Conservation (phyloP, 2,113 vertebrate species). For the Cynopterus brachyotis region DNA sequence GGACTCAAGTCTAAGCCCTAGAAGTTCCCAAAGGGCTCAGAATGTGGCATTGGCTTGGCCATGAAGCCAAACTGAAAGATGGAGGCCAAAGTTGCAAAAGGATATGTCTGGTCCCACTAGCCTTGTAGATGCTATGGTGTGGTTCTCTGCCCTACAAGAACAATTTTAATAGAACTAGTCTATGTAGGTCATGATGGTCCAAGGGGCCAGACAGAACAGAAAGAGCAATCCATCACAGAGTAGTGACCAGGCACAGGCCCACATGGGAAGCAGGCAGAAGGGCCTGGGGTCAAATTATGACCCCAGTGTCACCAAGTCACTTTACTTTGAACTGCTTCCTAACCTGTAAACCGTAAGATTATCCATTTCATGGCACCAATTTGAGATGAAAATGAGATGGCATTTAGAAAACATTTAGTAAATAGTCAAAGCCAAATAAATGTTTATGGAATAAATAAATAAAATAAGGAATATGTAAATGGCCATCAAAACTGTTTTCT, state of each 20-base stretch:
- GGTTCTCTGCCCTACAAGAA: neutral
- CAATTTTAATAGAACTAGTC: neutral
- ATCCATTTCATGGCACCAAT: neutral
- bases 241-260: neutral
- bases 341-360: neutral
- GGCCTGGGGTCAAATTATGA: neutral
- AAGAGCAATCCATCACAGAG: neutral
- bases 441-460: neutral
- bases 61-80: conserved; percentile 62
- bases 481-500: neutral
- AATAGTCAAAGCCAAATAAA: neutral
- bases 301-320: neutral
- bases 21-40: conserved; percentile 56
- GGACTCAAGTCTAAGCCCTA: conserved; percentile 43
- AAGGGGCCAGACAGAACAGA: neutral
- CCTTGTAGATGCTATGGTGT: neutral
- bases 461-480: neutral
- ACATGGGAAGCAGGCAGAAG: no score
- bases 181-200: neutral
- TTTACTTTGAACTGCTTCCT: neutral
- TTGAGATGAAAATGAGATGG: neutral
- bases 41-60: conserved; percentile 63
- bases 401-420: neutral
- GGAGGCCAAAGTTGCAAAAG: conserved; percentile 55
- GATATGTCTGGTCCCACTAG: conserved; percentile 39